Base-by-base conservation (phyloP, 2,113 vertebrate genomes). In the Micronycteris hirsuta region DNA sequence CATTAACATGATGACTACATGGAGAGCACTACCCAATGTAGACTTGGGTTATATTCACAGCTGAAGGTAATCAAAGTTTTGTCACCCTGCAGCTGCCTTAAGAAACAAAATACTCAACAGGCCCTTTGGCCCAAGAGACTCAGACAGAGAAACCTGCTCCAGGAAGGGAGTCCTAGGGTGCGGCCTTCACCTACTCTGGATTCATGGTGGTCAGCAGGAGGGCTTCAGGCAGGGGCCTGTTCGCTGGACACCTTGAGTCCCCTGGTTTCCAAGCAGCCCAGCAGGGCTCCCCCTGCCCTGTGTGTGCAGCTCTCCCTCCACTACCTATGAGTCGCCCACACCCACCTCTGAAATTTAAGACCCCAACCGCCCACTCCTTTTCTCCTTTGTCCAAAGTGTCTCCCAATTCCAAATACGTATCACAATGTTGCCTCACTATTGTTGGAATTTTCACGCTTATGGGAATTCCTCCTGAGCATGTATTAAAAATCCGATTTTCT, bases 191-290 rank as follows among this genome's bases (percentile, higher is more conserved):
- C 22, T 12, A 2, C 16, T 11, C 11, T 19, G 38, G 19, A 19
- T 61, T 3, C 41, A 61, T 36, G 3, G 36, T 28, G 16, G 54
- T 0, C 4, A 1, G 16, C 2, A 26, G n/a, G 19, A n/a, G 33
- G n/a, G 49, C 76, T 54, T 14, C 76, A 8, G 76, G n/a, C 52
- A 19, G 24, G 12, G 31, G 4, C 26, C 78, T 28, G 26, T 61
- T 10, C 16, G 15, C 52, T 5, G 3, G 10, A 31, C 61, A 63
- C 61, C 61, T 28, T 13, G 9, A 9, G 58, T 0, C 20, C 24
- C 22, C 24, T 19, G 52, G 24, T 28, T 28, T 81, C 78, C 3
- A 8, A 3, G 52, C 15, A 1, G n/a, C 52, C 78, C 26, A 19
- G 54, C 78, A 41, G 41, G 24, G 41, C 12, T 20, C 1, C 17